A percentile compares a stretch with the other conserved stretches of the same genome.
phyloP scores from a whole-genome alignment of 2,888 invertebrate genomes.

The Bugulina stolonifera region DNA sequence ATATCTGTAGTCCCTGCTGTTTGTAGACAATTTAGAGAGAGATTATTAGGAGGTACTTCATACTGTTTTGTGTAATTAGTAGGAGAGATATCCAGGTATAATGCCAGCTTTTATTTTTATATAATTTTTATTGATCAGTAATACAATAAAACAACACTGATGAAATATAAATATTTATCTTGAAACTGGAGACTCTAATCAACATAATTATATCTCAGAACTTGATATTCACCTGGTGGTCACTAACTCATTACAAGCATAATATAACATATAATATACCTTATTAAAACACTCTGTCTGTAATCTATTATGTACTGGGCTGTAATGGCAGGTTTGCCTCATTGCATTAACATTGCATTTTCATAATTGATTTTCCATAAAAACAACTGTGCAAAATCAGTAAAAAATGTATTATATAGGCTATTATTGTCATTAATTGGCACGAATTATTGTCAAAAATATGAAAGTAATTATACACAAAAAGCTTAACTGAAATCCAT shows the following conservation, averaged over 20 bases:
- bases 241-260: neutral
- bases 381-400: neutral
- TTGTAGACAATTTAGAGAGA: neutral
- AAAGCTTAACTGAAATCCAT: neutral
- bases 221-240: neutral
- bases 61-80: too few relatives aligned
- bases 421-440: neutral
- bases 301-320: neutral
- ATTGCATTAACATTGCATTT: neutral
- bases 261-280: neutral
- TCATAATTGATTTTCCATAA: neutral
- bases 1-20: neutral
- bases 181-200: neutral
- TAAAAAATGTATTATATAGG: neutral
- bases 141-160: neutral
- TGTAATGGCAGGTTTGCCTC: neutral
- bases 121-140: neutral
- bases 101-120: neutral
- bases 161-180: neutral
- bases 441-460: neutral
- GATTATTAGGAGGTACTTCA: too few relatives aligned
- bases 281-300: neutral
- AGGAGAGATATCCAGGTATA: too few relatives aligned
- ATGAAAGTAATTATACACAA: neutral
- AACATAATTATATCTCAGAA: neutral